Conservation (phyloP, 1,140 invertebrate genomes). For the Vanessa tameamea region DNA sequence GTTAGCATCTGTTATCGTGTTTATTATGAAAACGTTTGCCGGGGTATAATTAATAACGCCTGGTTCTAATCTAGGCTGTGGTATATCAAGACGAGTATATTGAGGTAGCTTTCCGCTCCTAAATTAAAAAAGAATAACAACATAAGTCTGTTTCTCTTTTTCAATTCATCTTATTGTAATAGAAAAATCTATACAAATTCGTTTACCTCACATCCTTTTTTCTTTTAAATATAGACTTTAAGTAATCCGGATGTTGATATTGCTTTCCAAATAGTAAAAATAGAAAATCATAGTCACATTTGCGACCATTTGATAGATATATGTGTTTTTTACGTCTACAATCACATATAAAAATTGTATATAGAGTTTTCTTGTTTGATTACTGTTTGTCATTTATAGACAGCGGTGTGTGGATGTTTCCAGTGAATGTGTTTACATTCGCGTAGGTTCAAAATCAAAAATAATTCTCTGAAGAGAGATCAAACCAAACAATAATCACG, state of each 20-base stretch:
- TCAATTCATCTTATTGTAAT: not conserved
- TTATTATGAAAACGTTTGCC: slow-evolving; percentile 82
- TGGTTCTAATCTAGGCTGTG: slow-evolving; percentile 37
- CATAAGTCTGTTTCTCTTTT: not conserved
- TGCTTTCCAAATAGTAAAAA: slow-evolving; percentile 83
- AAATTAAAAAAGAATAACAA: slow-evolving; percentile 12
- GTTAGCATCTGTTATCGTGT: slow-evolving; percentile 78
- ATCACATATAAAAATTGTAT: slow-evolving; percentile 21
- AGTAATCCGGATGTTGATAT: slow-evolving; percentile 80
- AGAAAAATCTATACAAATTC: not conserved
- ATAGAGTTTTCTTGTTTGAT: not conserved
- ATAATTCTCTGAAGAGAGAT: too few relatives aligned
- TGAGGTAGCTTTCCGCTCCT: slow-evolving; percentile 36
- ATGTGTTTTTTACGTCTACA: slow-evolving; percentile 81
- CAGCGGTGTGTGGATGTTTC: too few relatives aligned
- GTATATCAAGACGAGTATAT: slow-evolving; percentile 54
- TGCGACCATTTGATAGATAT: slow-evolving; percentile 71
- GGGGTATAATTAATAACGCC: slow-evolving; percentile 54
- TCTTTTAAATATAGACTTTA: slow-evolving; percentile 49
- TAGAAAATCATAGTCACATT: slow-evolving; percentile 82
- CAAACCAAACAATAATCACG: too few relatives aligned
- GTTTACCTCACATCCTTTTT: slow-evolving; percentile 56
- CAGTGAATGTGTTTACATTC: too few relatives aligned
- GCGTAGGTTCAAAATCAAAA: too few relatives aligned
- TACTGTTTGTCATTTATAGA: not conserved